Conservation (phyloP, 2,797 vertebrate species). For the Apogon hyalosoma region DNA sequence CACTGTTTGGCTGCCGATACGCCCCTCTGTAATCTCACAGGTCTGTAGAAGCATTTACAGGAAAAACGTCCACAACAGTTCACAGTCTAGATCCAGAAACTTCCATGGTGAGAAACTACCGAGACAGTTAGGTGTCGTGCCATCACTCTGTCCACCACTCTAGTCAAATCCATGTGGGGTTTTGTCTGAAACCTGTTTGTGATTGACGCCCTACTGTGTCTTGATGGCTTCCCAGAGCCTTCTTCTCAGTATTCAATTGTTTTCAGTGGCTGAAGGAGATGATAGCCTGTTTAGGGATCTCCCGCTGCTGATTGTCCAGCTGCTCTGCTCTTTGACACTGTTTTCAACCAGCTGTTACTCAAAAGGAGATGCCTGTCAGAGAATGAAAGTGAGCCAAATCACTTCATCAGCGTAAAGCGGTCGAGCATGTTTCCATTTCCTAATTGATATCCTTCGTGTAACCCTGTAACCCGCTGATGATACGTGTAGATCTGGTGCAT, state of each 20-base stretch:
- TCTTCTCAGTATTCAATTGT: constrained; percentile 14
- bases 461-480: no score
- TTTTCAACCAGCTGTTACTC: constrained; percentile 8
- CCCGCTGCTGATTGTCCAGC: constrained; percentile 24
- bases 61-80: constrained; percentile 6
- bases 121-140: constrained; percentile 23
- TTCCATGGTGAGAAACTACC: constrained; percentile 6
- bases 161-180: constrained; percentile 1
- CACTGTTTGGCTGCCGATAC: no score
- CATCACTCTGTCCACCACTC: background rate
- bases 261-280: background rate
- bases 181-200: background rate
- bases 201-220: constrained; percentile 12
- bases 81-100: constrained; percentile 1
- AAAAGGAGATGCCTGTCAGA: constrained; percentile 3
- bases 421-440: no score
- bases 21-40: no score
- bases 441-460: no score
- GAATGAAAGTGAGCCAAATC: background rate
- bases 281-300: background rate
- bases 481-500: no score
- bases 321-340: constrained; percentile 2
- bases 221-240: constrained; percentile 6
- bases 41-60: constrained; percentile 1
- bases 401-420: background rate